Conservation (phyloP, 2,888 invertebrate genomes). For the Incurvaria masculella region DNA sequence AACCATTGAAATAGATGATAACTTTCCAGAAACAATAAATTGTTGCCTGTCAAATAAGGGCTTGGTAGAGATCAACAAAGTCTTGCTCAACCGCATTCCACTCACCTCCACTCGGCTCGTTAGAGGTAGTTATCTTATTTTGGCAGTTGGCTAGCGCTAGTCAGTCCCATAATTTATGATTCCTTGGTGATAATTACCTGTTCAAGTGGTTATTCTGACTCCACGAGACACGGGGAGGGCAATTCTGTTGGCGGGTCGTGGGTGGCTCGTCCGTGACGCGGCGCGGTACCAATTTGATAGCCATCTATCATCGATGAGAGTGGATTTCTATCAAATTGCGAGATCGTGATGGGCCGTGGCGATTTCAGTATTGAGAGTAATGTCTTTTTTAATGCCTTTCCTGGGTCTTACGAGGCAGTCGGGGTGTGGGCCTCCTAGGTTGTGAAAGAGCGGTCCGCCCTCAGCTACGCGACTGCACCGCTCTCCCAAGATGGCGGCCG, state of each 20-base stretch:
- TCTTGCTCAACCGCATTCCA: neutral
- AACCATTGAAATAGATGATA: too few relatives aligned
- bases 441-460: too few relatives aligned
- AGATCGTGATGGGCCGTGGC: neutral
- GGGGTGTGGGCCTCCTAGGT: too few relatives aligned
- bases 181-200: slow-evolving; percentile 43
- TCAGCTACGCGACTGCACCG: too few relatives aligned
- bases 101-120: neutral
- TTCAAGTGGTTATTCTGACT: slow-evolving; percentile 18
- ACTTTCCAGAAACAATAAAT: neutral
- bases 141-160: slow-evolving; percentile 10
- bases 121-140: neutral
- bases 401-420: neutral
- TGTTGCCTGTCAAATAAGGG: neutral
- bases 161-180: slow-evolving; percentile 40
- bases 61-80: neutral
- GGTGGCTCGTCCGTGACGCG: neutral
- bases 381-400: neutral
- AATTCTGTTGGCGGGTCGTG: neutral
- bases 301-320: neutral
- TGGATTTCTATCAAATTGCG: neutral
- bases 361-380: neutral
- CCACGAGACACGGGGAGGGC: slow-evolving; percentile 5
- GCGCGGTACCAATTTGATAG: neutral
- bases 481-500: too few relatives aligned